Percentiles rank a stretch among this genome's conserved stretches.
Conservation (phyloP, 2,888 invertebrate genomes). For the Iphiclides podalirius region DNA sequence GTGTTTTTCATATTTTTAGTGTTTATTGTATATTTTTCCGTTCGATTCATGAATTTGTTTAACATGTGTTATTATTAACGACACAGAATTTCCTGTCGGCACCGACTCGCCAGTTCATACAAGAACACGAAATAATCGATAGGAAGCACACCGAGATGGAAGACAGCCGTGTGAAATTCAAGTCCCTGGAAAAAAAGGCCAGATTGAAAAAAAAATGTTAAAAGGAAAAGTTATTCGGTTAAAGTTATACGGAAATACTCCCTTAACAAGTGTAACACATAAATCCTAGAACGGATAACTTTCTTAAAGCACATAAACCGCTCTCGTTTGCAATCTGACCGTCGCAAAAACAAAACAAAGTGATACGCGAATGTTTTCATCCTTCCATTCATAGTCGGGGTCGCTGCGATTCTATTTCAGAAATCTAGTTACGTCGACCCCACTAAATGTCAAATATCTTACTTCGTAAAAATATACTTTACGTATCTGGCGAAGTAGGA, state of each 20-base stretch:
- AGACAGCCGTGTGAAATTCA: too few species aligned
- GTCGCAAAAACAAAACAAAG: neutral
- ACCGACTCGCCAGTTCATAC: too few species aligned
- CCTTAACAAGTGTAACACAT: too few species aligned
- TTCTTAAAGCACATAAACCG: neutral
- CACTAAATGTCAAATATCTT: conserved; percentile 9
- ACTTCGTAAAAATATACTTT: conserved; percentile 15
- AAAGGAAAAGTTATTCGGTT: neutral
- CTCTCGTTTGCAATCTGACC: neutral
- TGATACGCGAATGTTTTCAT: conserved; percentile 1
- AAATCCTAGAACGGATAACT: neutral
- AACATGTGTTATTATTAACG: too few species aligned
- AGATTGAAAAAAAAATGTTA: neutral
- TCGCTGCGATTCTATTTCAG: conserved; percentile 6
- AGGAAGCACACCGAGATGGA: too few species aligned
- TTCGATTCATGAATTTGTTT: too few species aligned
- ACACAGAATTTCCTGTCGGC: too few species aligned
- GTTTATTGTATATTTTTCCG: too few species aligned
- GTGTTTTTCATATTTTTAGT: too few species aligned
- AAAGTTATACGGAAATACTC: too few species aligned
- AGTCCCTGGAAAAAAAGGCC: too few species aligned
- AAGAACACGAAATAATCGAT: too few species aligned
- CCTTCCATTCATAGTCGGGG: neutral
- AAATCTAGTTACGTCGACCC: conserved; percentile 4
- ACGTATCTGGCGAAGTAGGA: neutral